Evolutionary conservation across 2,113 vertebrate genomes (phyloP), one percentile per base, ranked within the genome.

Genomic region (Perognathus longimembris): DNA sequence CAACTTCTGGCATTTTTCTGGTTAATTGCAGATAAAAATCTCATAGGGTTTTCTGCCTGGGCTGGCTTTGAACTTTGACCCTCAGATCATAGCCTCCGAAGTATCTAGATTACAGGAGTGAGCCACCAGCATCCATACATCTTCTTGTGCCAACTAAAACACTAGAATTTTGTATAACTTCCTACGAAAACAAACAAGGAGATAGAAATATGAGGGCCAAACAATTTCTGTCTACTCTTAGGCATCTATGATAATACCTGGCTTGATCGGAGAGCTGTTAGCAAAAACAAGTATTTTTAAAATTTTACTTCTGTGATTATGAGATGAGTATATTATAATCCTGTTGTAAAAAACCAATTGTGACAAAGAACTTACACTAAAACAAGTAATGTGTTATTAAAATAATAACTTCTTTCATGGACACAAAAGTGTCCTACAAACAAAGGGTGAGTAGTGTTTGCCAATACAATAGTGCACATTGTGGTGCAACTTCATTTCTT

Each of bases 161-260:
- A 86, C 32, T 83, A 93, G 21, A 80, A 77, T 76, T 90, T 67
- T 85, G 12, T 78, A n/a, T 77, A 77, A 90, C 12, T 89, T 24
- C n/a, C 71, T 36, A 91, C 15, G 83, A 32, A 45, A 75, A 73
- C 82, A 45, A 75, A 73, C 82, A 76, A 26, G 71, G n/a, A 21
- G 32, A 64, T 18, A 75, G 18, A 89, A 89, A 85, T 38, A 45
- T 28, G 26, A 83, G 24, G 36, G 38, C 64, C 64, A 63, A 89
- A 86, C 26, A 76, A 63, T 91, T 83, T 82, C 57, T 89, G 30
- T 76, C 21, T 83, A 82, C 73, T 9, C 7, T 54, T 89, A 70
- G 30, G 50, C 11, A 90, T 1, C n/a, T 26, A 50, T 57, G 21
- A 50, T 1, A 91, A 20, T 40, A 90, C 75, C 86, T 63, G 93